Base-by-base conservation (phyloP, 2,797 vertebrate genomes). In the Pangasius macronema region DNA sequence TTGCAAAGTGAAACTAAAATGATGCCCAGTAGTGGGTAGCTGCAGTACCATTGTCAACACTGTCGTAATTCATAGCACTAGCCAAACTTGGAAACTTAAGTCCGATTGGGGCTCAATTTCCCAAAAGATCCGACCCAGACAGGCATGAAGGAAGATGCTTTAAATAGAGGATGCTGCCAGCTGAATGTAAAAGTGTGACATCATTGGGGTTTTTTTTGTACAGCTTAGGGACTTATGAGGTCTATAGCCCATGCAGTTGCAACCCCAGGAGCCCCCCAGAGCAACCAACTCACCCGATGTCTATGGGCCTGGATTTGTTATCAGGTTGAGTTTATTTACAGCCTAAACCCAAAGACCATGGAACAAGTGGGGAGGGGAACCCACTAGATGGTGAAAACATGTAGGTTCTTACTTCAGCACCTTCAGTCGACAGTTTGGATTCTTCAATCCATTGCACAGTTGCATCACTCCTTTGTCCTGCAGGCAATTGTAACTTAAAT, bases 381-480 rank as follows among this genome's bases (percentile, higher is more conserved):
- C 73, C 51, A 33, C 9, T 49, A 79, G 73, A 75, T 2, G 24
- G 27, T 49, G 13, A 75, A 70, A 70, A 70, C 18, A 33, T 13
- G 30, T 36, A 79, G 9, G 10, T 24, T 79, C 76, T 79, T 79
- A 79, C 76, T 79, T 79, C 76, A 79, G 76, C 76, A 79, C 51
- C 53, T 79, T 20, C 51, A 79, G 76, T 13, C 20, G 51, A 79
- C 76, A 79, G 30, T 79, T 36, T 57, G 30, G 20, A 79, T 14
- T 79, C 76, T 24, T 11, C 76, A 79, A 79, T 57, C 76, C 76
- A 24, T 0, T 2, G 20, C 30, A 57, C 53, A 79, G 30, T 24
- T 79, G 76, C 30, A 2, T 10, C 53, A 79, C 30, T 36, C 76
- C 76, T 36, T 57, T 79, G 53, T 79, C 76, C 76, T 79, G 18